These are phyloP conservation scores for Cathartes aura DNA, from an alignment of 2,113 vertebrate genomes.

Conservation along the genomic window DNA sequence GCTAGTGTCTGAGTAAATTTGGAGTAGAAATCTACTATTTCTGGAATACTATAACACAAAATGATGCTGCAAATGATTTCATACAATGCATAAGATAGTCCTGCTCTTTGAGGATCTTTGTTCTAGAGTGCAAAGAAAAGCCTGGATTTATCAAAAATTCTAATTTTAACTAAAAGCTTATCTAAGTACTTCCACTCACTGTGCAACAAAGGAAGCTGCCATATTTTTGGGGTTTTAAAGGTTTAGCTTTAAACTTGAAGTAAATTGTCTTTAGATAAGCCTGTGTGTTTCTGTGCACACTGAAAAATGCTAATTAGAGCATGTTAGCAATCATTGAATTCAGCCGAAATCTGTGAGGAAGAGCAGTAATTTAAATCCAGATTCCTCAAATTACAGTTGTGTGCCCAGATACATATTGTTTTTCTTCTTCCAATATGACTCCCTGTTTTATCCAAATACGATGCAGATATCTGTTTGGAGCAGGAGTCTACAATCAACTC, in stretches of 20 bases:
- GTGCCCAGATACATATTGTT: background rate
- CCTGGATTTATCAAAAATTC: background rate
- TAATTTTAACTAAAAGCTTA: background rate
- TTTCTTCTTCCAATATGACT: background rate
- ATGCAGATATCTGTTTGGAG: background rate
- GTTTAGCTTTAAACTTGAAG: background rate
- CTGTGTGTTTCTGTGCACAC: background rate
- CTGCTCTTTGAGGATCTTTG: background rate
- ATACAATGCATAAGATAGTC: rapidly evolving
- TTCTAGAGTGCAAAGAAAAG: background rate
- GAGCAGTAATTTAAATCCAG: background rate
- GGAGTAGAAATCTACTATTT: background rate
- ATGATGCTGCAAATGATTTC: background rate
- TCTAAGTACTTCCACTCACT: background rate
- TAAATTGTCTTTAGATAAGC: background rate
- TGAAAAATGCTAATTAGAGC: background rate
- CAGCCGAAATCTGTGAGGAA: background rate
- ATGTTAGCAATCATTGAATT: background rate
- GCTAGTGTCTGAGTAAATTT: background rate
- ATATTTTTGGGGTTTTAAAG: background rate
- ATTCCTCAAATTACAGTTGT: background rate
- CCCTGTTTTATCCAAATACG: background rate
- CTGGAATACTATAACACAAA: background rate
- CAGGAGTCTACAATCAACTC: background rate
- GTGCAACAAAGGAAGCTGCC: background rate